phyloP scores from a whole-genome alignment of 2,888 invertebrate genomes.

The Metallyticus violacea region DNA sequence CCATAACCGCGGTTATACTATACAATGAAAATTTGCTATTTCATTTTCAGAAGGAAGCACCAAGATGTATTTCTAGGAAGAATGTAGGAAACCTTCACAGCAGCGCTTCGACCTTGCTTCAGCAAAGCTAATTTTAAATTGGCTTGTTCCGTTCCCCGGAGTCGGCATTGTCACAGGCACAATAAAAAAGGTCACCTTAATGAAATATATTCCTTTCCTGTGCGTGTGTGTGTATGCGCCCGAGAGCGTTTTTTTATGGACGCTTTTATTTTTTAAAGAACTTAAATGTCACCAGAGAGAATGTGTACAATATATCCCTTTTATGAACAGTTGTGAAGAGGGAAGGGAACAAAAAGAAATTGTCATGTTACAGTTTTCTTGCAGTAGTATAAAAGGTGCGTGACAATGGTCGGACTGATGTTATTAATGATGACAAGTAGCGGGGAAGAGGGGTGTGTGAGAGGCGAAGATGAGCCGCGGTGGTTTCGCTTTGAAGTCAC shows the following conservation, averaged over 20 bases:
- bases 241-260: background rate
- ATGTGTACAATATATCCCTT: background rate
- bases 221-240: background rate
- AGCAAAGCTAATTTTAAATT: background rate
- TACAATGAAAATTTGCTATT: too few species aligned
- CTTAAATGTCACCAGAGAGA: background rate
- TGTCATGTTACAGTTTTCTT: constrained; percentile 8
- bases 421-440: constrained; percentile 9
- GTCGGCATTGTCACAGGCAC: background rate
- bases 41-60: background rate
- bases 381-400: background rate
- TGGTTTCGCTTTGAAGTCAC: constrained; percentile 29
- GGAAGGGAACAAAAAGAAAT: background rate
- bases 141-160: background rate
- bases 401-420: constrained; percentile 1
- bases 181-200: background rate
- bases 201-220: background rate
- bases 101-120: background rate
- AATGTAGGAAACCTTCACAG: background rate
- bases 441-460: background rate
- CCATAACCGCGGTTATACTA: too few species aligned
- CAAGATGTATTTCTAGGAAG: background rate
- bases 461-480: constrained; percentile 12
- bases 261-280: background rate
- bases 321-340: too few species aligned